Conservation (phyloP, 2,797 vertebrate genomes). For the Coreius guichenoti region DNA sequence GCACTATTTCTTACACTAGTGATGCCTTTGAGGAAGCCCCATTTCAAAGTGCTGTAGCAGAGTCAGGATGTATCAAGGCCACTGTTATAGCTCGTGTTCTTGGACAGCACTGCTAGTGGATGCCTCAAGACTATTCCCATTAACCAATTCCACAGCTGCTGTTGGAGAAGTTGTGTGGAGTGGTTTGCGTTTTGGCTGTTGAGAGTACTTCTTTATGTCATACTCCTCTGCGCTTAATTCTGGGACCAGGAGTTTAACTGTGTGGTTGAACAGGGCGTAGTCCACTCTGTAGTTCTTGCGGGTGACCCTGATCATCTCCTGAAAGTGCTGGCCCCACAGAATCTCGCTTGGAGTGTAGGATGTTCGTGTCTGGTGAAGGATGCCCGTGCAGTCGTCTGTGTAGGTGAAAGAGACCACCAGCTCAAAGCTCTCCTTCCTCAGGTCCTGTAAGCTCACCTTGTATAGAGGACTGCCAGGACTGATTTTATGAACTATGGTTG, state of each 20-base stretch:
- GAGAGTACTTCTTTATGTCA: constrained; percentile 78
- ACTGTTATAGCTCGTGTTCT: constrained; percentile 31
- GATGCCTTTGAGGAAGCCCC: constrained; percentile 10
- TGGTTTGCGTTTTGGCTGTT: constrained; percentile 36
- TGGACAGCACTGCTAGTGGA: constrained; percentile 36
- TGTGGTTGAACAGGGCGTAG: constrained; percentile 90
- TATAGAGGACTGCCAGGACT: constrained; percentile 87
- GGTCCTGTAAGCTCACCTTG: constrained; percentile 80
- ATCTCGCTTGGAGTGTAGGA: constrained; percentile 91
- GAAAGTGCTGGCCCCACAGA: constrained; percentile 93
- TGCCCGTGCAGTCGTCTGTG: constrained; percentile 91
- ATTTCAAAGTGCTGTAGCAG: constrained; percentile 30
- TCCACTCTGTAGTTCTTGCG: constrained; percentile 88
- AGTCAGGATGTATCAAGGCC: constrained; percentile 3
- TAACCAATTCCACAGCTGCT: constrained; percentile 66
- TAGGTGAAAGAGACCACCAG: constrained; percentile 94
- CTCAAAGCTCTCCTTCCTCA: constrained; percentile 88
- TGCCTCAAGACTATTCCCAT: constrained; percentile 43
- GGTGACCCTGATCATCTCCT: constrained; percentile 87
- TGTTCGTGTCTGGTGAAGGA: constrained; percentile 92
- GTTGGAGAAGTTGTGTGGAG: constrained; percentile 56
- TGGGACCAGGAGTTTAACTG: constrained; percentile 84
- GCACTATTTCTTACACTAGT: not conserved
- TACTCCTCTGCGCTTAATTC: constrained; percentile 87
- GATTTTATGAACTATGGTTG: constrained; percentile 88